Base-by-base conservation (phyloP, 1,140 invertebrate genomes). In the Tigriopus japonicus region DNA sequence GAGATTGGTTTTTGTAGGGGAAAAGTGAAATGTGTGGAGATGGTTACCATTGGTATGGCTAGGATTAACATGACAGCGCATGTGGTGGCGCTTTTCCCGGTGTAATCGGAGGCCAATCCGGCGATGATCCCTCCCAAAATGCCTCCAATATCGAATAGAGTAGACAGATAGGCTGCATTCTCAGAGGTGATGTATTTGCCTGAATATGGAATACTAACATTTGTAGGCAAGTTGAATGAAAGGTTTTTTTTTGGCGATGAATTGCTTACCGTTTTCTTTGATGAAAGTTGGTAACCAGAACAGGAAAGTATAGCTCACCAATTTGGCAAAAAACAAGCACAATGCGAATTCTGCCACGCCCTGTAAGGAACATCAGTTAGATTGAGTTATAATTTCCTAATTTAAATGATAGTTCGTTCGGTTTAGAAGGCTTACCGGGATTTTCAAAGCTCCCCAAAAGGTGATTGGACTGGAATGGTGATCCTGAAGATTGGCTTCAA, bases 231-330 rank as follows among this genome's bases (percentile, higher is more conserved):
- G n/a, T n/a, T n/a, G 24, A 42, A 17, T 35, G 61, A n/a, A n/a
- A n/a, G n/a, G n/a, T n/a, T n/a, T n/a, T n/a, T n/a, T n/a, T n/a
- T 59, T 21, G 14, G 19, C n/a, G n/a, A 9, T 35, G 3, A 35
- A 35, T 35, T 9, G 66, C 80, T 83, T 70, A 93, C 89, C 86
- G 62, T 85, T 85, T 58, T 76, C 74, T 53, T 81, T 79, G 56
- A 98, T 89, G 66, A 95, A 97, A 14, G 83, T 72, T 52, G 93
- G 93, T 64, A 98, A 75, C 92, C 93, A 98, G 70, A 86, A 96
- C 12, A 97, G 78, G 73, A 97, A 97, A 60, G 92, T 96, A 69
- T 98, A 97, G 69, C 86, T 91, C 56, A 97, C 91, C 6, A 96
- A 76, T 73, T 97, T 98, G n/a, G 90, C 86, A 73, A 97, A 98